Conservation (phyloP, 1,140 invertebrate species). For the Eueides isabella region DNA sequence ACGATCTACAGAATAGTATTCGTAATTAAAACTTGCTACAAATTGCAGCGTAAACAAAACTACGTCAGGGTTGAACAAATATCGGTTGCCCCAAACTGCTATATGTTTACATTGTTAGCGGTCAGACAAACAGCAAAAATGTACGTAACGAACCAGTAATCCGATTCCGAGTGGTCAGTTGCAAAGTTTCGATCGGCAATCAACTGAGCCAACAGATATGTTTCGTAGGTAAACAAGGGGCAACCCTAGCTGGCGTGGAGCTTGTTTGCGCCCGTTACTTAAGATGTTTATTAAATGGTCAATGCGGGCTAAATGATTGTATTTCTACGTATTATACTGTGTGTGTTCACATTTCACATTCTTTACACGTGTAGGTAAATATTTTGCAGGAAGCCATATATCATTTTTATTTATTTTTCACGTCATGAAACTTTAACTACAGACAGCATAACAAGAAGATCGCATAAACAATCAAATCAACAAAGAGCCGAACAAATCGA, state of each 20-base stretch:
- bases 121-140: slow-evolving; percentile 77
- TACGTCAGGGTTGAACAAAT: slow-evolving; percentile 49
- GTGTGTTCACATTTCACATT: too few relatives aligned
- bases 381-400: neutral
- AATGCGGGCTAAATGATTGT: slow-evolving; percentile 24
- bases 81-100: slow-evolving; percentile 38
- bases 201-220: slow-evolving; percentile 76
- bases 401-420: neutral
- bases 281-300: slow-evolving; percentile 35
- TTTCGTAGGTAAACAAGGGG: slow-evolving; percentile 73
- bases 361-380: neutral
- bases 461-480: neutral
- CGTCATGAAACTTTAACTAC: neutral
- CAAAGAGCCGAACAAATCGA: slow-evolving; percentile 11
- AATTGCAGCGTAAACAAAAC: slow-evolving; percentile 44
- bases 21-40: slow-evolving; percentile 43
- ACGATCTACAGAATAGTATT: slow-evolving; percentile 22
- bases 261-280: slow-evolving; percentile 37
- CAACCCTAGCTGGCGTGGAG: slow-evolving; percentile 29
- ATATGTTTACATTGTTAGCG: slow-evolving; percentile 71
- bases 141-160: slow-evolving; percentile 76
- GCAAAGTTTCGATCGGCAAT: slow-evolving; percentile 78
- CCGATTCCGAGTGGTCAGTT: slow-evolving; percentile 77
- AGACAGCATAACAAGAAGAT: neutral
- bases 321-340: slow-evolving; percentile 11